These are phyloP conservation scores for Notocelia uddmanniana DNA, from an alignment of 2,888 invertebrate species.

Conservation along the genomic window DNA sequence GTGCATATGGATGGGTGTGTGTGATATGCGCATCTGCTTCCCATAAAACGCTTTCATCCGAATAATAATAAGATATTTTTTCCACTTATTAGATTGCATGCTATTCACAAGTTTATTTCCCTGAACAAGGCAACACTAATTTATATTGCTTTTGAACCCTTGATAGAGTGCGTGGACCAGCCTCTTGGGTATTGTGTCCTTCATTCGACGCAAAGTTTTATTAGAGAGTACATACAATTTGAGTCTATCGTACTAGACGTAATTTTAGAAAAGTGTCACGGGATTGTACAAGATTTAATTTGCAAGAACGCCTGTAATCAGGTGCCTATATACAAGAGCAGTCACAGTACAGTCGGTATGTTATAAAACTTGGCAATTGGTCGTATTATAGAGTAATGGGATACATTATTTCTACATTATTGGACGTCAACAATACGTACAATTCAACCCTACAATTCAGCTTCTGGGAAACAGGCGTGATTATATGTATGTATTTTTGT, in stretches of 20 bases:
- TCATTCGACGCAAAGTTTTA: constrained; percentile 5
- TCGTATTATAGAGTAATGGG: no score
- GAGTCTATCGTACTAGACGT: not conserved
- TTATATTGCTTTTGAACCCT: constrained; percentile 1
- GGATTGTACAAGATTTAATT: not conserved
- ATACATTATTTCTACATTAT: no score
- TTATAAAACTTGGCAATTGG: no score
- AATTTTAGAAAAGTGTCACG: not conserved
- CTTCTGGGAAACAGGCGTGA: no score
- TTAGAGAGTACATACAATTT: constrained; percentile 8
- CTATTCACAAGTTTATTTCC: not conserved
- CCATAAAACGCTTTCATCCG: no score
- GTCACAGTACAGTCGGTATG: not conserved
- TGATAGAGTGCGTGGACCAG: not conserved
- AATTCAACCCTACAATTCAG: no score
- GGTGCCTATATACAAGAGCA: not conserved
- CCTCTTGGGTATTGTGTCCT: constrained; percentile 2
- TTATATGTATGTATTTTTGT: no score
- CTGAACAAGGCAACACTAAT: not conserved
- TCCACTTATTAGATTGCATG: not conserved
- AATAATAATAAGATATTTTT: not conserved
- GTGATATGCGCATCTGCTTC: no score
- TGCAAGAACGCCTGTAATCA: not conserved
- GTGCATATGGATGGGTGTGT: no score
- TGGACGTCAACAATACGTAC: no score